Base-by-base conservation (phyloP, 1,140 invertebrate species). In the Heliconius himera region DNA sequence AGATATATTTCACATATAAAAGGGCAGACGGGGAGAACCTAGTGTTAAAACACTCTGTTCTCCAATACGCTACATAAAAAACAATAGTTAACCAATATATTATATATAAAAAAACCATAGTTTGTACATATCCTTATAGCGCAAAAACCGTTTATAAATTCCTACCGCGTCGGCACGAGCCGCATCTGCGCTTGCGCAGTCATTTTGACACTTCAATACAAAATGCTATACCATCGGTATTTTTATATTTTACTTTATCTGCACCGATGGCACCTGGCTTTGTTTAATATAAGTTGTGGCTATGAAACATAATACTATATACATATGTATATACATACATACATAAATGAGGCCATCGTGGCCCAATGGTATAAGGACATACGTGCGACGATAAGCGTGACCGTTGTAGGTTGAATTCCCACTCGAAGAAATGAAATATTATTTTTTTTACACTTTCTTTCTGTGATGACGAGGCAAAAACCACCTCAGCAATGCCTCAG, bases 121-220 rank as follows among this genome's bases (percentile, higher is more conserved):
- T 77, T 76, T 56, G 70, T 78, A 78, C 66, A 79, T 76, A 73
- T 33, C 46, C 51, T 80, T 80, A 80, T 80, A 77, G 73, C 82
- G 33, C 13, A 46, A 77, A 81, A 81, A 78, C 78, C 51, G 79
- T 79, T 83, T 76, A 78, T 81, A 77, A 81, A 81, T 81, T 83
- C 79, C 76, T 74, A 79, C 76, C 76, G 73, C 79, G 74, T 77
- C 60, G 70, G 77, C 81, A 81, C 79, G 82, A 74, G 82, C 51
- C 76, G 82, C 79, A 79, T 74, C 66, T 79, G 78, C 78, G 66
- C 70, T 74, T 66, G 60, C 78, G 41, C 66, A 71, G 79, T 83
- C 82, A 83, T 51, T 81, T 83, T 79, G 82, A 83, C 82, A 80
- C 79, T 76, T 78, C 77, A 83, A 83, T 80, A 79, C 76, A 77